Percentiles rank a stretch among this genome's conserved stretches.
Evolutionary conservation across 2,113 vertebrate species (phyloP).

Genomic region (Microtus ochrogaster): DNA sequence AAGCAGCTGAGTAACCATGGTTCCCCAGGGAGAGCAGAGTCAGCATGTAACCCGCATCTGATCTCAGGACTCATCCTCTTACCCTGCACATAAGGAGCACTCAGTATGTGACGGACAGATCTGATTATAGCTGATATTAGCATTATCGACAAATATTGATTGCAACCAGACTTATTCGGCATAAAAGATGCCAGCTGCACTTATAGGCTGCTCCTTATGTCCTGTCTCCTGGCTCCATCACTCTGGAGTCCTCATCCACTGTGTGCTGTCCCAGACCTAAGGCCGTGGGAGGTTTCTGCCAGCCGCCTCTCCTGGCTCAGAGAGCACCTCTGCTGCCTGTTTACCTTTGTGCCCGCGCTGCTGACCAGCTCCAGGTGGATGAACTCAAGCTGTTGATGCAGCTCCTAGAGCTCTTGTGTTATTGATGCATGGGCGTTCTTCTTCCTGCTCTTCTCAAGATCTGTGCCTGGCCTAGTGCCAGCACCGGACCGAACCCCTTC

Average conservation of each 20-base stretch:
- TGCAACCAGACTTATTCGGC: background rate
- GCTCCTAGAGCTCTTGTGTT: background rate
- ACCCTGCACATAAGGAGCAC: too few species aligned
- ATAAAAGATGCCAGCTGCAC: background rate
- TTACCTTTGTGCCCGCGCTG: background rate
- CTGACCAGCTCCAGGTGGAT: background rate
- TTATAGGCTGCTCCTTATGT: background rate
- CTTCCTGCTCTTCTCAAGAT: background rate
- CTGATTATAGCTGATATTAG: rapidly evolving
- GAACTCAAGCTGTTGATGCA: background rate
- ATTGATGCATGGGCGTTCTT: background rate
- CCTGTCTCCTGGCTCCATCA: background rate
- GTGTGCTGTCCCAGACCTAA: background rate
- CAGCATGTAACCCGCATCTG: background rate
- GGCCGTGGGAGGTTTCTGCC: background rate
- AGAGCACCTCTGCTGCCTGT: background rate
- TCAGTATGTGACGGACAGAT: rapidly evolving
- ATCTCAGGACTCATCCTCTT: background rate
- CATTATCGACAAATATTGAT: background rate
- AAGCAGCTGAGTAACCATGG: background rate
- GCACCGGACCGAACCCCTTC: background rate
- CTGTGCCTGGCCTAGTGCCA: background rate
- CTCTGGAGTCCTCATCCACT: background rate
- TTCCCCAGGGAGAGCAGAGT: background rate
- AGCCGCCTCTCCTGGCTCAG: background rate